Evolutionary conservation across 1,140 invertebrate genomes (phyloP), one percentile per base, ranked within the genome.

Genomic region (Pseudachorutes palmiensis): DNA sequence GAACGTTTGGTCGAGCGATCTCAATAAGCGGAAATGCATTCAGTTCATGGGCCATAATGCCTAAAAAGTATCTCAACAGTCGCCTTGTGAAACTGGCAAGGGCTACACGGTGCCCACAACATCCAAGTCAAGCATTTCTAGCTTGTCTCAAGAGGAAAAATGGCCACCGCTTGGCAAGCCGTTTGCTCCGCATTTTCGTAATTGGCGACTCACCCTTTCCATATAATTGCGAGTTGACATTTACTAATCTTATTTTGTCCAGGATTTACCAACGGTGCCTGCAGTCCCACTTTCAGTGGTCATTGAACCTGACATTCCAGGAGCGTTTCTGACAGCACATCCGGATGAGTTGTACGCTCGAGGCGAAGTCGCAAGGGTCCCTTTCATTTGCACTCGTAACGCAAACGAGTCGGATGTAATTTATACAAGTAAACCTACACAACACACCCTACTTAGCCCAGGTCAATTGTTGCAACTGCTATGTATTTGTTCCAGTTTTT

Each of bases 311-410:
- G 29, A 24, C 2, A 26, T 16, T 0, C 41, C 36, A 2, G 28
- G 29, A 22, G 45, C 68, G 16, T 70, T 70, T 36, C 32, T 69
- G 22, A 62, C 61, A 26, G 55, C 49, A 36, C 19, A 16, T 41
- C 69, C 69, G 2, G 65, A 64, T 36, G 57, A 57, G 2, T 16
- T 64, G 19, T 70, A 70, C 48, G 41, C 33, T 2, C 49, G 31
- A 36, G 57, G 61, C 28, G 30, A 60, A 32, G 62, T 67, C 2
- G 62, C 65, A 5, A 49, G 55, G 16, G 26, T 67, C n/a, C 69
- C 69, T 0, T 70, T 65, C 65, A 70, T 70, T 19, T 59, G 60
- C 3, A 67, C 60, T 26, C 28, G 32, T 9, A 59, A 49, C 2
- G 28, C 28, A 30, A 32, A 67, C n/a, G 69, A 70, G 41, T 59